These are phyloP conservation scores for Bombyx huttoni DNA, from an alignment of 2,888 invertebrate species.

Conservation along the genomic window DNA sequence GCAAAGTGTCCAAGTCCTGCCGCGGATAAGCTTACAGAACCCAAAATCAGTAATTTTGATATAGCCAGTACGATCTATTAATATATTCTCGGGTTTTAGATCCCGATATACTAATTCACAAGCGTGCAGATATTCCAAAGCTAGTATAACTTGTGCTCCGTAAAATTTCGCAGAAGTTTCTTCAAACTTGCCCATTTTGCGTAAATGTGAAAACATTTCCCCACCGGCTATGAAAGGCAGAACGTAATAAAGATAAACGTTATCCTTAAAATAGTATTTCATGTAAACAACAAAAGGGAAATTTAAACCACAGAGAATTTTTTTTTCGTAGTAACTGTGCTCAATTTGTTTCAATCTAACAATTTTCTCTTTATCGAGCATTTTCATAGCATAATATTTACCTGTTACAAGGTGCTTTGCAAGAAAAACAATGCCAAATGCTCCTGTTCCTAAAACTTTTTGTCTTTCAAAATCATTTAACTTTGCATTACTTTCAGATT, in stretches of 20 bases:
- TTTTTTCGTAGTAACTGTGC: constrained; percentile 92
- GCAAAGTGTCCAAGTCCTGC: constrained; percentile 92
- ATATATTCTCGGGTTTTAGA: constrained; percentile 92
- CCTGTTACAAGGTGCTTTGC: constrained; percentile 72
- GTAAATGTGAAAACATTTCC: constrained; percentile 86
- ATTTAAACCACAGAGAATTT: constrained; percentile 85
- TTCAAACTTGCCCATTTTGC: constrained; percentile 76
- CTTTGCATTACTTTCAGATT: constrained; percentile 26
- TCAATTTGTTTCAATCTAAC: constrained; percentile 89
- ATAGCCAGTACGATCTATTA: constrained; percentile 85
- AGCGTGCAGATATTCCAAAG: constrained; percentile 91
- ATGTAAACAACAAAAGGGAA: constrained; percentile 92
- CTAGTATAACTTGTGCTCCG: constrained; percentile 89
- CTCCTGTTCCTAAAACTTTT: constrained; percentile 88
- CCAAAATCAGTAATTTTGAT: constrained; percentile 94
- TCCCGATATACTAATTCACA: constrained; percentile 91
- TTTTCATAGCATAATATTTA: constrained; percentile 88
- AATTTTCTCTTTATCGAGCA: constrained; percentile 88
- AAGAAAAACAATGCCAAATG: constrained; percentile 89
- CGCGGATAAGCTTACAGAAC: constrained; percentile 86
- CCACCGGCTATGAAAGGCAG: constrained; percentile 88
- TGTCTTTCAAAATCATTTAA: constrained; percentile 78
- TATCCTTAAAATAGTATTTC: constrained; percentile 89
- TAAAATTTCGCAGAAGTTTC: constrained; percentile 89
- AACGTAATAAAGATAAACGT: constrained; percentile 85